phyloP scores from a whole-genome alignment of 2,888 invertebrate species.

The Gasteruption jaculator region DNA sequence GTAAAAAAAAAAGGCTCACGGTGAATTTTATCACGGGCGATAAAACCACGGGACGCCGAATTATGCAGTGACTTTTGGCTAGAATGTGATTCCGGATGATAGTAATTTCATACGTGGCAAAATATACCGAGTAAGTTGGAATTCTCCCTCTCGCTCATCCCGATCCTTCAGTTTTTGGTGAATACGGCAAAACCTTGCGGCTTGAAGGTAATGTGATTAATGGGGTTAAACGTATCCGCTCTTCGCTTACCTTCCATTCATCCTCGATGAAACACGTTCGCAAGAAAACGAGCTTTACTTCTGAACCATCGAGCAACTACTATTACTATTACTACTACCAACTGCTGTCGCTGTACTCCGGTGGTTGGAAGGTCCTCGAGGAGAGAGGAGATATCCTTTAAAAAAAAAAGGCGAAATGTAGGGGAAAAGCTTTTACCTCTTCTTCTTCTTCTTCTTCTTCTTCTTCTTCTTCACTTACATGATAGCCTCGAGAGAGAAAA shows the following conservation, averaged over 20 bases:
- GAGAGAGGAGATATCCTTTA: constrained; percentile 6
- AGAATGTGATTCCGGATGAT: too few relatives aligned
- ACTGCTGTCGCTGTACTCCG: constrained; percentile 16
- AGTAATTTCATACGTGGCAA: too few relatives aligned
- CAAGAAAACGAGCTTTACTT: constrained; percentile 32
- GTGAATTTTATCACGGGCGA: too few relatives aligned
- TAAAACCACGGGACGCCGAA: too few relatives aligned
- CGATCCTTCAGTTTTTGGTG: too few relatives aligned
- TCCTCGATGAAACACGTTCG: constrained; percentile 15
- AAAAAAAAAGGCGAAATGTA: too few relatives aligned
- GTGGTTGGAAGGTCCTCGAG: constrained; percentile 9
- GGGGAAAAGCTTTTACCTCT: constrained; percentile 4
- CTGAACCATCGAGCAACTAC: constrained; percentile 24
- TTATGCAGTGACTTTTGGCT: too few relatives aligned
- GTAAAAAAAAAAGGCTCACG: too few relatives aligned
- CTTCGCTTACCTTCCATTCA: constrained; percentile 12
- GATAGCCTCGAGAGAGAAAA: too few relatives aligned
- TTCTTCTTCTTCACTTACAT: constrained; percentile 11
- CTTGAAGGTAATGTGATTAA: constrained; percentile 43
- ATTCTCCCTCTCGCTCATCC: too few relatives aligned
- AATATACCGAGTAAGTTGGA: too few relatives aligned
- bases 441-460: constrained; percentile 10
- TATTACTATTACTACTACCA: constrained; percentile 27
- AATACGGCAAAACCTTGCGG: constrained; percentile 37
- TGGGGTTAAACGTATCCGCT: constrained; percentile 31